Evolutionary conservation across 2,113 vertebrate species (phyloP), one percentile per base, ranked within the genome.

Genomic region (Embiotoca jacksoni): DNA sequence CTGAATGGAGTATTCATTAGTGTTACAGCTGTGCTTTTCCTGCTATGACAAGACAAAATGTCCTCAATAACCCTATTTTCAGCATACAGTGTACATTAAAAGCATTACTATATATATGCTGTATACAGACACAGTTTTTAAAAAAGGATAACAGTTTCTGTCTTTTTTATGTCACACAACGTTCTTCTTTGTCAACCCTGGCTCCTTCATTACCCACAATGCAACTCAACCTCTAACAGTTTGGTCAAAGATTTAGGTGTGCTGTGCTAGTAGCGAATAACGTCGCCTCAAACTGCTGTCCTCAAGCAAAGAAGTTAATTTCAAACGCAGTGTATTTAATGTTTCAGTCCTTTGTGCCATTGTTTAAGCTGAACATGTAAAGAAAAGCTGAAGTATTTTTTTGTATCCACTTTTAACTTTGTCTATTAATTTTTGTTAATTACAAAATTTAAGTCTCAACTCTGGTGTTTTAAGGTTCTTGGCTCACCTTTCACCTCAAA

Each of bases 401-500:
- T 1, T 44, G 9, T 44, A 44, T 3, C 10, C 41, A 44, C 10
- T 41, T 9, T 7, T 5, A 50, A 5, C 36, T 36, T 32, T 41
- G 23, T 49, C 30, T 44, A 5, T 23, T 56, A 10, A 37, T 23
- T 23, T 23, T 3, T 30, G 4, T 36, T 73, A 8, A 58, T 58
- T 11, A 55, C 50, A 72, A 44, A 67, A 31, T 36, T 0, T 4
- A 2, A 33, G 30, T 57, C 44, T 69, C 10, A 49, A 36, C 3
- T 15, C 0, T 31, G 11, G 7, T 53, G 7, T 73, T 47, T 60
- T 41, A 49, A 10, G 31, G 36, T 10, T 58, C 16, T 31, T 56
- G 7, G 31, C 15, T 77, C 9, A 92, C 87, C 84, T 90, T 88
- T 91, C 7, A 74, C 83, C 87, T 76, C 13, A 30, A 55, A 1